Evolutionary conservation across 2,797 vertebrate species (phyloP).

Genomic region (Anolis apletophallus): DNA sequence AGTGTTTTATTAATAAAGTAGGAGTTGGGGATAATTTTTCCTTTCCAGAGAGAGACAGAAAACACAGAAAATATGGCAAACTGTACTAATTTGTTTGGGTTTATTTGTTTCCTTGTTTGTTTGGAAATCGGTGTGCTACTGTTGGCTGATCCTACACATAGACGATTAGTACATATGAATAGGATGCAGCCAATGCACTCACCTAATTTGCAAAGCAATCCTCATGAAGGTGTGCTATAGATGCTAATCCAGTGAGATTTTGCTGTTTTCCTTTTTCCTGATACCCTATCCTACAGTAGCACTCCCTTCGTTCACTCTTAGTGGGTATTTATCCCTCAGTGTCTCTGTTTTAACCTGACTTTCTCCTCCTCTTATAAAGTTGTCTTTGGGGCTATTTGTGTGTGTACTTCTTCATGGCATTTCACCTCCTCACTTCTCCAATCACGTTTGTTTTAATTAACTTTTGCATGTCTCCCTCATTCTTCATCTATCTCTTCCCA

Average conservation of each 20-base stretch:
- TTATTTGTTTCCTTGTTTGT: background rate
- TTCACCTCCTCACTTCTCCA: background rate
- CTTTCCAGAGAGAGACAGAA: too few species aligned
- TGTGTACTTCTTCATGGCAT: constrained; percentile 10
- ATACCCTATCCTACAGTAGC: background rate
- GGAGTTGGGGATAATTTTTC: too few species aligned
- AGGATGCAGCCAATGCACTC: background rate
- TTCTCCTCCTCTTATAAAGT: background rate
- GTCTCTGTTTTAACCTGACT: background rate
- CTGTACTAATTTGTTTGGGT: background rate
- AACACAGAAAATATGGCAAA: too few species aligned
- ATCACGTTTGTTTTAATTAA: constrained; percentile 3
- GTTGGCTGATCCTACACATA: background rate
- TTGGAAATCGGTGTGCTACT: background rate
- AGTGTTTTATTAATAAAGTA: too few species aligned
- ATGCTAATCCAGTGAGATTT: background rate
- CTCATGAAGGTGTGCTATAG: background rate
- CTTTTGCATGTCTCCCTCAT: background rate
- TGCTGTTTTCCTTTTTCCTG: background rate
- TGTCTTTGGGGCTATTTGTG: background rate
- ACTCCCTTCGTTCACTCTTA: constrained; percentile 33
- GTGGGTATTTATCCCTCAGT: background rate
- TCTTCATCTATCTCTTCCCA: background rate
- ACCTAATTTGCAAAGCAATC: background rate
- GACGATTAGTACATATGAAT: background rate